phyloP scores from a whole-genome alignment of 1,140 invertebrate species.

The Bombus difficillimus region DNA sequence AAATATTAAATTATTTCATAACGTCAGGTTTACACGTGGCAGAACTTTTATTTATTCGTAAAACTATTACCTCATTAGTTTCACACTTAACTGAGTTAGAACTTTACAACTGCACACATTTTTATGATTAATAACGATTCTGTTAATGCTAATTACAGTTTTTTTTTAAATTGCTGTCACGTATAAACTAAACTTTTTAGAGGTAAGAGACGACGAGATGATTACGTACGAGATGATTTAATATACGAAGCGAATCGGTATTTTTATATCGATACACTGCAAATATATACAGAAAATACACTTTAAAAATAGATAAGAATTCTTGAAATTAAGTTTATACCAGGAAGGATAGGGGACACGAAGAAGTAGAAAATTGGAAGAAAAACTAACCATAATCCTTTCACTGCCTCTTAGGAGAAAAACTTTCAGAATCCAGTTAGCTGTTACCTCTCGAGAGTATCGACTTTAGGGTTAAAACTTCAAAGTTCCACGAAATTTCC shows the following conservation, averaged over 20 bases:
- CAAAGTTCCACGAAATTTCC: not conserved
- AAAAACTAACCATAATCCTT: not conserved
- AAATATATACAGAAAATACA: not conserved
- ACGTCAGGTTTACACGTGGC: too few species aligned
- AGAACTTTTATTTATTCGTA: too few species aligned
- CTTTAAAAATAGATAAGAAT: not conserved
- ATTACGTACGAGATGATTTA: too few species aligned
- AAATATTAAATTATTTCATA: not conserved
- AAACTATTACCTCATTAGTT: not conserved
- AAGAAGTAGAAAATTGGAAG: not conserved
- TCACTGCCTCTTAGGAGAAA: not conserved
- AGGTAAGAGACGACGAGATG: too few species aligned
- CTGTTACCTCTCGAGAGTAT: not conserved
- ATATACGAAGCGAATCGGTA: too few species aligned
- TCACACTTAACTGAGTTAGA: too few species aligned
- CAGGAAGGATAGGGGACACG: not conserved
- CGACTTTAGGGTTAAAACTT: constrained; percentile 1
- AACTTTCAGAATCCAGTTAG: not conserved
- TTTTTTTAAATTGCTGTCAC: too few species aligned
- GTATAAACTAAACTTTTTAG: too few species aligned
- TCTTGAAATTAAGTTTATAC: not conserved
- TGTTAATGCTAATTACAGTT: too few species aligned
- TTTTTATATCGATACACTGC: too few species aligned
- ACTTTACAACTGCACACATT: too few species aligned
- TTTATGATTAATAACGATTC: too few species aligned